phyloP scores from a whole-genome alignment of 2,113 vertebrate genomes.

The Oryzias javanicus region DNA sequence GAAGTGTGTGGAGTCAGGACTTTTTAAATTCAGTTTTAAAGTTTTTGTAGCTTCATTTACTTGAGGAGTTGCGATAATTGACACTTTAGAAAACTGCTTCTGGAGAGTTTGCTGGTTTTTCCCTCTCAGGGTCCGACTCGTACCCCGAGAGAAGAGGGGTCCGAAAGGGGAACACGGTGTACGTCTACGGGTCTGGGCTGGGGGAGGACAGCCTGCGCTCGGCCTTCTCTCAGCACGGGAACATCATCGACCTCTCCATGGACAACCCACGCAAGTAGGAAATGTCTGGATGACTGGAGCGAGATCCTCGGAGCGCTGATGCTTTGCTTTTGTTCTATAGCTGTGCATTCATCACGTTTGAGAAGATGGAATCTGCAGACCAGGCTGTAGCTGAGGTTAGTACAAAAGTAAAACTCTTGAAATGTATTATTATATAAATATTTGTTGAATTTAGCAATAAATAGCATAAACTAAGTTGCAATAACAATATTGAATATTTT shows the following conservation, averaged over 20 bases:
- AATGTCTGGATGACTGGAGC: not conserved
- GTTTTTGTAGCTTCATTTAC: too few relatives aligned
- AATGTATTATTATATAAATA: too few relatives aligned
- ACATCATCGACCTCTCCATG: slow-evolving; percentile 90
- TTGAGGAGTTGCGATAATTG: too few relatives aligned
- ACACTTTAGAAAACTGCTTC: too few relatives aligned
- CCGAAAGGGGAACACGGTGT: slow-evolving; percentile 89
- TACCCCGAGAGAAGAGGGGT: slow-evolving; percentile 84
- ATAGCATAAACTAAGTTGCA: too few relatives aligned
- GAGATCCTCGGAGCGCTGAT: rapidly evolving
- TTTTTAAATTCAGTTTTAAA: too few relatives aligned
- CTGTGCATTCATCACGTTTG: slow-evolving; percentile 91
- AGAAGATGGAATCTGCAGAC: slow-evolving; percentile 93
- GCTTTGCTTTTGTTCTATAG: slow-evolving; percentile 57
- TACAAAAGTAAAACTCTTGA: not conserved
- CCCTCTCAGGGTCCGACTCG: slow-evolving; percentile 81
- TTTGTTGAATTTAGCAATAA: too few relatives aligned
- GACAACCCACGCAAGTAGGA: slow-evolving; percentile 87
- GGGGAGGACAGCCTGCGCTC: slow-evolving; percentile 81
- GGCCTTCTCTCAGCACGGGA: slow-evolving; percentile 86
- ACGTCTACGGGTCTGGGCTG: slow-evolving; percentile 86
- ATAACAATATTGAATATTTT: too few relatives aligned
- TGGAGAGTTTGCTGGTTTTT: not conserved
- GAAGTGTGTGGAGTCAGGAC: too few relatives aligned
- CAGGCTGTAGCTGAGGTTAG: slow-evolving; percentile 87